Evolutionary conservation across 2,113 vertebrate species (phyloP).

Genomic region (Cynoglossus semilaevis): DNA sequence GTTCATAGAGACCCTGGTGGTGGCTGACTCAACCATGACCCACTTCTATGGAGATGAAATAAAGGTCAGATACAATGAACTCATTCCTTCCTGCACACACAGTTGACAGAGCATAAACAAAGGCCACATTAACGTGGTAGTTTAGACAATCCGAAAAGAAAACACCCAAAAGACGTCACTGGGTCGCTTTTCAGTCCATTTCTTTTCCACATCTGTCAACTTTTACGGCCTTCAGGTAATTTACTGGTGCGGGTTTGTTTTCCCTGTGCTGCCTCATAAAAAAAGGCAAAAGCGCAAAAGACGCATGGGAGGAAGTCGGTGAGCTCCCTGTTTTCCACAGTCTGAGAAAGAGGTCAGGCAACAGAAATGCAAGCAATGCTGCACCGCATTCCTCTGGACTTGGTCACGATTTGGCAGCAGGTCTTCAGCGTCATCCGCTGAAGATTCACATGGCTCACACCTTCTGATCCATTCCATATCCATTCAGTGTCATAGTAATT

Average conservation of each 20-base stretch:
- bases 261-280: slow-evolving; percentile 28
- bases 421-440: slow-evolving; percentile 32
- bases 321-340: slow-evolving; percentile 49
- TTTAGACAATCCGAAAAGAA: slow-evolving; percentile 24
- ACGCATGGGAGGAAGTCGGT: slow-evolving; percentile 17
- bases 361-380: slow-evolving; percentile 62
- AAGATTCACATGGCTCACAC: slow-evolving; percentile 20
- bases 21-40: slow-evolving; percentile 85
- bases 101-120: slow-evolving; percentile 13
- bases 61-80: slow-evolving; percentile 75
- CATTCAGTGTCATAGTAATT: neutral
- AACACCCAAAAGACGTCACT: slow-evolving; percentile 4
- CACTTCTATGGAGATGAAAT: slow-evolving; percentile 85
- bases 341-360: slow-evolving; percentile 48
- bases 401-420: slow-evolving; percentile 56
- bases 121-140: neutral
- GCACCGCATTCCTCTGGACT: slow-evolving; percentile 51
- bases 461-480: neutral
- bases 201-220: neutral
- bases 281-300: slow-evolving; percentile 21
- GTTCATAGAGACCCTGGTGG: slow-evolving; percentile 88
- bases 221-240: neutral
- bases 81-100: slow-evolving; percentile 29
- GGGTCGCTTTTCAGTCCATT: too few relatives aligned
- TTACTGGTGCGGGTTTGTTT: slow-evolving; percentile 6